Evolutionary conservation across 2,797 vertebrate species (phyloP), one percentile per base, ranked within the genome.

Genomic region (Fistularia commersonii): DNA sequence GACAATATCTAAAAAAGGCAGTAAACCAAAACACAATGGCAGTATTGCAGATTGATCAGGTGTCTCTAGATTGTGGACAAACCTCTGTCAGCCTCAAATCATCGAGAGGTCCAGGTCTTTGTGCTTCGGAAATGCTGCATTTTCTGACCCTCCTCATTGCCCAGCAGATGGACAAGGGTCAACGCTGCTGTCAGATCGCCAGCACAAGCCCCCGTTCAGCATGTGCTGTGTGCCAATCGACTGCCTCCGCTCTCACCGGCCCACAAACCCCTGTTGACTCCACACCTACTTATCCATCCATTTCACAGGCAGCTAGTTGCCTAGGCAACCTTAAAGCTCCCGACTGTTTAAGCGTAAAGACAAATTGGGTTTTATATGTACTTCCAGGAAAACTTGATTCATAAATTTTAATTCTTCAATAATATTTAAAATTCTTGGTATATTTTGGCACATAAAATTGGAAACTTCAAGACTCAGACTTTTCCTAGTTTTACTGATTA

Each of bases 251-350:
- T 83, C 69, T 73, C 79, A 55, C 70, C 82, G 54, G 70, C 87
- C 84, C 80, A 87, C 86, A 86, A 87, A 78, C 80, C 84, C 80
- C 80, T 66, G 81, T 74, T 81, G 85, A 86, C 84, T 84, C 73
- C 82, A 81, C 82, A 54, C 88, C 87, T 82, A 88, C 87, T 78
- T 64, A 62, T 74, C 80, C 75, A 72, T 83, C 87, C 61, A 82
- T 75, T 59, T 79, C 82, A 81, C 72, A 80, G 78, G 80, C 86
- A 88, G 88, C 85, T 84, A 80, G 91, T 92, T 91, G 86, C 91
- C 90, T 80, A 83, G 90, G 91, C 86, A 91, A 92, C 91, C 78
- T 65, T 72, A 82, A 86, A 82, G 71, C 80, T 83, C 13, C 49
- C 44, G 76, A 58, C 76, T 79, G 82, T 86, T 77, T 76, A 77